Base-by-base conservation (phyloP, 37 sponge, comb jelly and placozoan genomes). In the Dysidea cf. avara region DNA sequence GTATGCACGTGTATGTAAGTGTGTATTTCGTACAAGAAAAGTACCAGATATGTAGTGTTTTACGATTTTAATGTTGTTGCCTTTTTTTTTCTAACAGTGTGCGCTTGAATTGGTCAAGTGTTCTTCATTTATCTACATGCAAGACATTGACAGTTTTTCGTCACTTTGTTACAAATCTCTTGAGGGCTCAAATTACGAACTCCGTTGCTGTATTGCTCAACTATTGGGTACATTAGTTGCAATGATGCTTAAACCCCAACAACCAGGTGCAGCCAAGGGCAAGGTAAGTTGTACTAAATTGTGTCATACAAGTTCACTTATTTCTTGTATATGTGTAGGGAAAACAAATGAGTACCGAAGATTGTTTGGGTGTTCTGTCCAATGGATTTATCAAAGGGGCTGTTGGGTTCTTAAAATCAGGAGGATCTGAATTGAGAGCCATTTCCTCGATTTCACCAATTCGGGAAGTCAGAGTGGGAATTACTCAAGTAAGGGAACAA, bases 171-270 rank as follows among this genome's bases (percentile, higher is more conserved):
- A 92, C 43, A 82, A 76, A 34, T 84, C 84, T 3, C 60, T 89
- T 50, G 97, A 96, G 33, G 94, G 97, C 32, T 89, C 97, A 17
- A 84, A 54, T 61, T 86, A 89, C 56, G 66, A 83, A 7, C 81
- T 77, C 33, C 85, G 97, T 57, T 83, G 87, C 60, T 63, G 83
- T 35, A 51, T 90, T 2, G 94, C 97, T n/a, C 40, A 48, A 0
- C 81, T 96, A 12, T 58, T 92, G 25, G 97, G 94, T 6, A 56
- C 80, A 2, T 82, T 96, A 28, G 69, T 92, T 28, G 36, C 85
- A 28, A 39, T 66, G 43, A 77, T 94, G 2, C 88, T 89, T 56
- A 87, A 90, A 33, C 83, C 83, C 29, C 72, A 68, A 7, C 73
- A 86, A 0, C 67, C 71, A 6, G 43, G 64, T 25, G 24, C 46